Percentiles rank a stretch among this genome's conserved stretches.
These are phyloP conservation scores for Oeneis ivallda DNA, from an alignment of 2,888 invertebrate species.

Conservation along the genomic window DNA sequence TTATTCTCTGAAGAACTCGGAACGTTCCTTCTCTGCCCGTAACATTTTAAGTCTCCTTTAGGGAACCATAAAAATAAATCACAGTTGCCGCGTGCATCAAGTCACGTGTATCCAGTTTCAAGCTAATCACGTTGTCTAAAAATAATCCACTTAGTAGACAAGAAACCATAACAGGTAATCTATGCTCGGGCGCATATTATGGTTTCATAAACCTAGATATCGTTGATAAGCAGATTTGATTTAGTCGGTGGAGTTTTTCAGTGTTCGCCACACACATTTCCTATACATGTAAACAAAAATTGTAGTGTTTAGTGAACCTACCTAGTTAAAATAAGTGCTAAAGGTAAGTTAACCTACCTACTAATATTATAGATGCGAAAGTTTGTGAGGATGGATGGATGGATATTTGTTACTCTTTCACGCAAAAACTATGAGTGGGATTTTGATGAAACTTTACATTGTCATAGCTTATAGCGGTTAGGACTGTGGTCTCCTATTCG, in stretches of 20 bases:
- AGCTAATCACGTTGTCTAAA: slow-evolving; percentile 29
- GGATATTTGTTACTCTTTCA: too few relatives aligned
- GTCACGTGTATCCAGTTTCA: slow-evolving; percentile 18
- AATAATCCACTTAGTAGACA: slow-evolving; percentile 32
- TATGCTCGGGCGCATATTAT: slow-evolving; percentile 11
- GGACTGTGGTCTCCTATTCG: too few relatives aligned
- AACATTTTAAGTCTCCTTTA: background rate
- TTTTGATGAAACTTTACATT: too few relatives aligned
- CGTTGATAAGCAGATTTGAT: slow-evolving; percentile 18
- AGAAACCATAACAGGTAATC: slow-evolving; percentile 33
- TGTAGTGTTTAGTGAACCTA: background rate
- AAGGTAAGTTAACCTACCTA: too few relatives aligned
- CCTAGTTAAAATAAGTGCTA: background rate
- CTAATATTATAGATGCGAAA: too few relatives aligned
- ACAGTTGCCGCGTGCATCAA: background rate
- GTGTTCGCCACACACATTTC: slow-evolving; percentile 3
- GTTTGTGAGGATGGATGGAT: too few relatives aligned
- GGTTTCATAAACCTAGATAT: slow-evolving; percentile 21
- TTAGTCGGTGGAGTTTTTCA: slow-evolving; percentile 17
- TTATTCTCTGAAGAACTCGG: too few relatives aligned
- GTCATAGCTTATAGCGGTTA: too few relatives aligned
- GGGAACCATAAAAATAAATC: slow-evolving; percentile 10
- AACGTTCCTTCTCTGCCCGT: too few relatives aligned
- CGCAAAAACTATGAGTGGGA: too few relatives aligned
- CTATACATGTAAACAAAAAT: background rate